Conservation (phyloP, 53 echinoderm and acorn worm genomes). For the Stichopus horrens region DNA sequence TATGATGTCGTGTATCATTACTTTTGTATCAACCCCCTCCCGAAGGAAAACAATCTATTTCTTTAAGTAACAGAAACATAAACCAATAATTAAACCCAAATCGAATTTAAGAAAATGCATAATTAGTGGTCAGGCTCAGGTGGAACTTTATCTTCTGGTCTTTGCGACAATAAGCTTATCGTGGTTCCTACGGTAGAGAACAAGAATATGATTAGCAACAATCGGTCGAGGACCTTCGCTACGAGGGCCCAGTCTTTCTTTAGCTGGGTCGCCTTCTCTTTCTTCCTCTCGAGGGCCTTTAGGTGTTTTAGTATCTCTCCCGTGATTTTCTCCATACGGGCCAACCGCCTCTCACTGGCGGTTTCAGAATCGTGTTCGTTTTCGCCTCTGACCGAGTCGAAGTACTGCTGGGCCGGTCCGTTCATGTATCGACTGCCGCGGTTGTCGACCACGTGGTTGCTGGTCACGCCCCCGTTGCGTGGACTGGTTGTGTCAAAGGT, state of each 20-base stretch:
- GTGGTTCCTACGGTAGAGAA: constrained; percentile 74
- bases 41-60: too few species aligned
- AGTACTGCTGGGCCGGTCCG: constrained; percentile 44
- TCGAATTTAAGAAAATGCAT: neutral
- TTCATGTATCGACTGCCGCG: constrained; percentile 68
- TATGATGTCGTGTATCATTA: too few species aligned
- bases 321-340: constrained; percentile 70
- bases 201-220: constrained; percentile 79
- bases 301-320: constrained; percentile 87
- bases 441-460: constrained; percentile 54
- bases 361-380: constrained; percentile 65
- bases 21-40: too few species aligned
- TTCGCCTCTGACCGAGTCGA: constrained; percentile 73
- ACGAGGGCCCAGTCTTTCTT: constrained; percentile 90
- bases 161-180: constrained; percentile 69
- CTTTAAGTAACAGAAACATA: too few species aligned
- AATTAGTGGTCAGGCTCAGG: constrained; percentile 32
- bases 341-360: constrained; percentile 68
- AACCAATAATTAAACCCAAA: too few species aligned
- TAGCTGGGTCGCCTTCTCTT: constrained; percentile 73
- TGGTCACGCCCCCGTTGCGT: constrained; percentile 50
- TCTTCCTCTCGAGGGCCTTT: constrained; percentile 80
- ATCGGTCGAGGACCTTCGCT: constrained; percentile 86
- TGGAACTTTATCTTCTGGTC: constrained; percentile 61
- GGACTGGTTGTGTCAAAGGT: constrained; percentile 53